Evolutionary conservation across 2,113 vertebrate genomes (phyloP).

Genomic region (Nibea coibor): DNA sequence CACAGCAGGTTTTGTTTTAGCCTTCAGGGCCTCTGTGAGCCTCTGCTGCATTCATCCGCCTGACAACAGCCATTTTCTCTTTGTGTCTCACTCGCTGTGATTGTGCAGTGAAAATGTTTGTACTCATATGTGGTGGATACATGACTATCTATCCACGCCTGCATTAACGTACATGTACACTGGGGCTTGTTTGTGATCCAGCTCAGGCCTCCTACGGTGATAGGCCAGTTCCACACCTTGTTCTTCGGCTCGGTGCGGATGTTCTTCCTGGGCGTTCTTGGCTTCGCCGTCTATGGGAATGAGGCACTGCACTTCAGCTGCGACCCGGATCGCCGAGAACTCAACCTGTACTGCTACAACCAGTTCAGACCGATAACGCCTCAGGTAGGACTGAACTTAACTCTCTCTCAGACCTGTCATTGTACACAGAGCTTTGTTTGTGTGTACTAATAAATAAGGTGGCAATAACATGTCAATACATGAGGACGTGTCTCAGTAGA

Average conservation of each 20-base stretch:
- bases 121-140: neutral
- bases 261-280: slow-evolving; percentile 90
- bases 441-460: no score
- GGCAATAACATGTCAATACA: no score
- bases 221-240: slow-evolving; percentile 91
- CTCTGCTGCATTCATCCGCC: slow-evolving; percentile 44
- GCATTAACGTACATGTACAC: neutral
- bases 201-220: slow-evolving; percentile 89
- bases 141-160: no score
- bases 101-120: neutral
- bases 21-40: slow-evolving; percentile 28
- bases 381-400: slow-evolving; percentile 80
- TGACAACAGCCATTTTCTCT: slow-evolving; percentile 60
- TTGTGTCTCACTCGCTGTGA: slow-evolving; percentile 21
- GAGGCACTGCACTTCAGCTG: slow-evolving; percentile 93
- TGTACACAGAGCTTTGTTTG: neutral
- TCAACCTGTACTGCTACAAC: slow-evolving; percentile 93
- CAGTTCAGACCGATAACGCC: slow-evolving; percentile 92
- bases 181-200: slow-evolving; percentile 54
- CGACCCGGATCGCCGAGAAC: slow-evolving; percentile 88
- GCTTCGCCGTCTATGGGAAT: slow-evolving; percentile 91
- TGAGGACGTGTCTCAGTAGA: neutral
- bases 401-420: neutral
- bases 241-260: slow-evolving; percentile 91
- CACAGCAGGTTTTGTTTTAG: slow-evolving; percentile 53